These are phyloP conservation scores for Poeciliopsis turneri DNA, from an alignment of 2,797 vertebrate species.

Conservation along the genomic window DNA sequence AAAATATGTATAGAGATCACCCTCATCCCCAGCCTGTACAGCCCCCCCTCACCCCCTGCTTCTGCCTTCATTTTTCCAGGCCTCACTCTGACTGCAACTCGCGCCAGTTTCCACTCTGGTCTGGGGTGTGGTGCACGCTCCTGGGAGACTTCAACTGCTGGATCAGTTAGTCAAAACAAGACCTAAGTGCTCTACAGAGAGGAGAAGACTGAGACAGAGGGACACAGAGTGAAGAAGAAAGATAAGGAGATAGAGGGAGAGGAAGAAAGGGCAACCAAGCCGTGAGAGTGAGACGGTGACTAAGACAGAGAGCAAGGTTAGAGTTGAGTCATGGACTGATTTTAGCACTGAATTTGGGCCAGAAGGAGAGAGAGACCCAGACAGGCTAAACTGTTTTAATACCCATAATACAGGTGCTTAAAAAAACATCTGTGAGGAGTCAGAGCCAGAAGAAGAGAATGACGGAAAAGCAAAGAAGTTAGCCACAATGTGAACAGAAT, in stretches of 20 bases:
- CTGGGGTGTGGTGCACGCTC: conserved; percentile 82
- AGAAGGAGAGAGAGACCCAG: conserved; percentile 63
- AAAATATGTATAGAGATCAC: conserved; percentile 49
- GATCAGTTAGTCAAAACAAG: conserved; percentile 83
- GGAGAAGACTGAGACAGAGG: conserved; percentile 25
- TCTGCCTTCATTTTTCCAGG: conserved; percentile 75
- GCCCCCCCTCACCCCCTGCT: background rate
- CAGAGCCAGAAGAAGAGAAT: conserved; percentile 49
- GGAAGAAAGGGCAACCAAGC: conserved; percentile 30
- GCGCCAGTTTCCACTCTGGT: conserved; percentile 82
- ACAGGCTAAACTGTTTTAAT: conserved; percentile 66
- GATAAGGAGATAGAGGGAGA: conserved; percentile 2
- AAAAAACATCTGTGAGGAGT: conserved; percentile 62
- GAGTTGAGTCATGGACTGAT: conserved; percentile 44
- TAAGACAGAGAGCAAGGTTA: conserved; percentile 28
- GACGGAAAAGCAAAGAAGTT: conserved; percentile 34
- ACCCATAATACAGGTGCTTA: conserved; percentile 73
- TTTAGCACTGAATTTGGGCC: conserved; percentile 58
- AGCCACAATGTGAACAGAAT: background rate
- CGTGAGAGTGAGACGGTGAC: conserved; percentile 22
- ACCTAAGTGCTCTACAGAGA: conserved; percentile 58
- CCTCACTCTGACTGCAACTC: conserved; percentile 71
- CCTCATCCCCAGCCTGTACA: conserved; percentile 22
- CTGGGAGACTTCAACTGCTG: conserved; percentile 79
- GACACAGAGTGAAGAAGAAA: conserved; percentile 10